Evolutionary conservation across 2,113 vertebrate genomes (phyloP).

Genomic region (Toxostoma redivivum): DNA sequence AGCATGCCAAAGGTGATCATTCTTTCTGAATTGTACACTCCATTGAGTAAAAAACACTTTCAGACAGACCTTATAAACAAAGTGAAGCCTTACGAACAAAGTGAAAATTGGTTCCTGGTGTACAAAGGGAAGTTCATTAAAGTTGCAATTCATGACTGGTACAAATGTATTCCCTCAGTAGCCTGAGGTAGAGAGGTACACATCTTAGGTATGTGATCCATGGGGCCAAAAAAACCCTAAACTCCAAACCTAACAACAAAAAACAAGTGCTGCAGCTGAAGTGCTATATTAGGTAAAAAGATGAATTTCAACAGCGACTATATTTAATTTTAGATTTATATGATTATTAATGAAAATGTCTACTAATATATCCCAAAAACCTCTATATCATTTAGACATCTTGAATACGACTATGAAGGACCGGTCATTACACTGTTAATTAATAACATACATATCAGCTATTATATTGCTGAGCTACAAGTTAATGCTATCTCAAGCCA

Average conservation of each 20-base stretch:
- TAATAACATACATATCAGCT: not conserved
- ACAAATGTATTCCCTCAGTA: not conserved
- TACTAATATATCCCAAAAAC: not conserved
- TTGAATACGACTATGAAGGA: not conserved
- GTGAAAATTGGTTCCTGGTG: not conserved
- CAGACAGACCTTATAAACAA: not conserved
- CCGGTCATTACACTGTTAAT: not conserved
- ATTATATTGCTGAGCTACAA: not conserved
- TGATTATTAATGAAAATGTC: not conserved
- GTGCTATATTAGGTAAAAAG: not conserved
- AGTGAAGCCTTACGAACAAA: not conserved
- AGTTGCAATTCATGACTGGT: not conserved
- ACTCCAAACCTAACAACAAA: not conserved
- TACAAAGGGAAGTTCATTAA: not conserved
- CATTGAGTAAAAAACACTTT: not conserved
- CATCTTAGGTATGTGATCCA: not conserved
- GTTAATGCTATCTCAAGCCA: not conserved
- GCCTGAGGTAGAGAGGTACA: not conserved
- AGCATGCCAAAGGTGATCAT: not conserved
- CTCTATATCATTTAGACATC: not conserved
- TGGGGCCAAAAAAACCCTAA: rapidly evolving
- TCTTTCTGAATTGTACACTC: not conserved
- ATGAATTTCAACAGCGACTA: not conserved
- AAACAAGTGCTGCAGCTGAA: not conserved
- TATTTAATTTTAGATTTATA: not conserved